phyloP scores from a whole-genome alignment of 64 coral and sea anemone species.

The Porites australiensis region DNA sequence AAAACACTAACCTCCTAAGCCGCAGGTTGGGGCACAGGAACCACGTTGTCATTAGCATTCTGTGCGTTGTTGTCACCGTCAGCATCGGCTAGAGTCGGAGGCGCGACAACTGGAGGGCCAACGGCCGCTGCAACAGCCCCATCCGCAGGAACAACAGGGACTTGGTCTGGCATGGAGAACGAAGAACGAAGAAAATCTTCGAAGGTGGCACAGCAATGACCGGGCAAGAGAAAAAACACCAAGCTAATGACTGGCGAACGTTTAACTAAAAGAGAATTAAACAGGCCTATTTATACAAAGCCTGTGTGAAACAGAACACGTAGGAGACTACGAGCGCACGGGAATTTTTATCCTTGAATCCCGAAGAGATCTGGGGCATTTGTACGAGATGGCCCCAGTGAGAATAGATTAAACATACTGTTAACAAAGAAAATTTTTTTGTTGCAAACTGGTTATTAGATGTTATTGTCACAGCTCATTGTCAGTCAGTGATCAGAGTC shows the following conservation, averaged over 20 bases:
- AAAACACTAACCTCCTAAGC: background rate
- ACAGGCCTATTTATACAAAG: too few relatives aligned
- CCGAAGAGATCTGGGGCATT: too few relatives aligned
- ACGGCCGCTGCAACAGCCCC: conserved; percentile 39
- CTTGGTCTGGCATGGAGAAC: conserved; percentile 31
- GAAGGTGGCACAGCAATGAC: conserved; percentile 12
- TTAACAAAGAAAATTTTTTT: too few relatives aligned
- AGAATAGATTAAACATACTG: too few relatives aligned
- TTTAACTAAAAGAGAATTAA: too few relatives aligned
- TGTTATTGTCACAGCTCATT: too few relatives aligned
- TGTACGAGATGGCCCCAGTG: too few relatives aligned
- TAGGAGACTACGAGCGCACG: too few relatives aligned
- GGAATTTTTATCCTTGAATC: too few relatives aligned
- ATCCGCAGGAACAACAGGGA: conserved; percentile 37
- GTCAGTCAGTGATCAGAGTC: too few relatives aligned
- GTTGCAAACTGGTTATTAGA: too few relatives aligned
- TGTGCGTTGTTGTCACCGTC: background rate
- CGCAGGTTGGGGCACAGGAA: background rate
- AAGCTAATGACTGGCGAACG: conserved; percentile 14
- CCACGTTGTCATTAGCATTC: conserved; percentile 8
- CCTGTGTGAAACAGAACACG: too few relatives aligned
- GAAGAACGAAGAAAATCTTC: background rate
- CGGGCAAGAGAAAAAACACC: background rate
- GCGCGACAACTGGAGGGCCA: conserved; percentile 25
- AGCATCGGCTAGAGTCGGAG: background rate